Evolutionary conservation across 1,140 invertebrate genomes (phyloP), one percentile per base, ranked within the genome.

Genomic region (Leguminivora glycinivorella): DNA sequence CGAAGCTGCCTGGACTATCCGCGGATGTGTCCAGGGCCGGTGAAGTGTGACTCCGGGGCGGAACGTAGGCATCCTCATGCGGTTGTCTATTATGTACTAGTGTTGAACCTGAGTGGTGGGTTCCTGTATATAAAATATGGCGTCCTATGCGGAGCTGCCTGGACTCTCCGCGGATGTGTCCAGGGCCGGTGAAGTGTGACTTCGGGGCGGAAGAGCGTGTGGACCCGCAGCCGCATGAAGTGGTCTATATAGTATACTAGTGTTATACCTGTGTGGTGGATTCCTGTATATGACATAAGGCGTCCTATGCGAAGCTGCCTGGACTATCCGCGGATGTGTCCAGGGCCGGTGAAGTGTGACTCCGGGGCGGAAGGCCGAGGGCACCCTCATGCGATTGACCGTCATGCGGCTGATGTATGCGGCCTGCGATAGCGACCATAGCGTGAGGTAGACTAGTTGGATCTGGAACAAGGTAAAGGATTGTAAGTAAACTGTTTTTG

Each of bases 241-340:
- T 77, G 80, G 63, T 85, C 24, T n/a, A n/a, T n/a, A n/a, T n/a
- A n/a, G n/a, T 70, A n/a, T n/a, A n/a, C n/a, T n/a, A n/a, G n/a
- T n/a, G n/a, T n/a, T n/a, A 9, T 75, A 87, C 88, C 87, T 84
- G 6, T 85, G 80, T 17, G 85, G 83, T 0, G 78, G 31, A 74
- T 83, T 86, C 47, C 87, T 82, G 63, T 88, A 89, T 0, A 89
- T 60, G 0, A 88, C 74, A 70, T 83, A 87, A 5, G 87, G 87
- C n/a, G 79, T 75, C 68, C 88, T 69, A 29, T 88, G 77, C 1
- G 86, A 84, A 1, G 86, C 78, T 0, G 81, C 75, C 19, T 73
- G 79, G 25, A 85, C 69, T 1, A 87, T 43, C 5, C 82, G 74
- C 2, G 75, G 82, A 9, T 81, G 80, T 0, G 68, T 72, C 77